phyloP scores from a whole-genome alignment of 2,797 vertebrate species.

The Siniperca undulata region DNA sequence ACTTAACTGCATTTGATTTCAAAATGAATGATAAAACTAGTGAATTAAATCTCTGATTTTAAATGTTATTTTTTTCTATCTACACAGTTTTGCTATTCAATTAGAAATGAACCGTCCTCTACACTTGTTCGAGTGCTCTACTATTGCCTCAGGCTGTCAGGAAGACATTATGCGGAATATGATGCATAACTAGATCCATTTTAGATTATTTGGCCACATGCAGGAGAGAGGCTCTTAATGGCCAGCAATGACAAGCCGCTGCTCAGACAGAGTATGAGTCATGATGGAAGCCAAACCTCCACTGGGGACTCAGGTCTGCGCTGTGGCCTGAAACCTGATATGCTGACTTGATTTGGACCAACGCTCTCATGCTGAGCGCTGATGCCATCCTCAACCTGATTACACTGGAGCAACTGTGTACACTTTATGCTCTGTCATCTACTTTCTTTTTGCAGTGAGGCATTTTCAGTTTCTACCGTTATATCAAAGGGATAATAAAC shows the following conservation, averaged over 20 bases:
- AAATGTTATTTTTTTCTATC: slow-evolving; percentile 42
- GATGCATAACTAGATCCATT: slow-evolving; percentile 26
- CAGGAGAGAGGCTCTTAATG: background rate
- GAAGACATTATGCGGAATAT: background rate
- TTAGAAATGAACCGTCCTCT: background rate
- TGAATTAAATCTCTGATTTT: slow-evolving; percentile 42
- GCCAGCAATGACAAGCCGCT: slow-evolving; percentile 11
- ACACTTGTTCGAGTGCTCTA: slow-evolving; percentile 10
- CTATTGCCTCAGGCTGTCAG: slow-evolving; percentile 4
- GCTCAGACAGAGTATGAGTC: slow-evolving; percentile 23
- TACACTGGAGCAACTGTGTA: background rate
- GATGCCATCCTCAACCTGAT: slow-evolving; percentile 53
- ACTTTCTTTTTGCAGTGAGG: background rate
- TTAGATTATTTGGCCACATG: slow-evolving; percentile 4
- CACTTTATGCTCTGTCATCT: slow-evolving; percentile 13
- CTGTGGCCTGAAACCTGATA: slow-evolving; percentile 59
- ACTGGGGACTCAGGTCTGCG: slow-evolving; percentile 12
- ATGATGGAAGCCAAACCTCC: slow-evolving; percentile 26
- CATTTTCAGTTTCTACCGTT: slow-evolving; percentile 7
- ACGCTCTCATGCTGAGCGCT: slow-evolving; percentile 40
- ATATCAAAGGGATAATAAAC: slow-evolving; percentile 25
- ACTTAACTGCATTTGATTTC: slow-evolving; percentile 46
- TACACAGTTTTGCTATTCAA: slow-evolving; percentile 59
- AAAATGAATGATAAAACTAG: slow-evolving; percentile 59
- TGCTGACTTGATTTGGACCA: slow-evolving; percentile 48